These are phyloP conservation scores for Phortica okadai DNA, from an alignment of 2,888 invertebrate genomes.

Conservation along the genomic window DNA sequence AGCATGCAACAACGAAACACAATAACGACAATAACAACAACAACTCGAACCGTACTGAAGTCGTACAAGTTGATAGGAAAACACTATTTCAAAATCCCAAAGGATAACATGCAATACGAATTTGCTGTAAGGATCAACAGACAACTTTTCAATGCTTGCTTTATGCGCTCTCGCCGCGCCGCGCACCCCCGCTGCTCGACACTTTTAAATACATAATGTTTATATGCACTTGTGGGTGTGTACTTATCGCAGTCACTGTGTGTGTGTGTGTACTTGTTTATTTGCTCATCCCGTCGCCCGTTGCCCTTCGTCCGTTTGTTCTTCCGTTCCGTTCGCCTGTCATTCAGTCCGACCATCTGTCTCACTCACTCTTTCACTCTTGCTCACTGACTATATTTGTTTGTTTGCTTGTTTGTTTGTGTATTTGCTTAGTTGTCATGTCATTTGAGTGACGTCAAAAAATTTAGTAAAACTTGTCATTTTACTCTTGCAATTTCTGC, in stretches of 20 bases:
- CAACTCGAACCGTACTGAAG: neutral
- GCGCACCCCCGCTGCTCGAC: neutral
- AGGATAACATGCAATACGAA: slow-evolving; percentile 32
- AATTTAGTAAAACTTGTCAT: slow-evolving; percentile 19
- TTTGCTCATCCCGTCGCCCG: neutral
- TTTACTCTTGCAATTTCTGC: slow-evolving; percentile 1
- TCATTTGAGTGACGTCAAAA: slow-evolving; percentile 30
- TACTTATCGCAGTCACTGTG: slow-evolving; percentile 7
- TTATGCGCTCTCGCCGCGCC: neutral
- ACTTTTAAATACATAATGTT: slow-evolving; percentile 28
- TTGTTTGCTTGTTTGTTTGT: slow-evolving; percentile 25
- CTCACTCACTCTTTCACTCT: neutral
- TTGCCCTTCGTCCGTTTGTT: neutral
- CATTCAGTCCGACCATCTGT: neutral
- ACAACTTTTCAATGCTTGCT: slow-evolving; percentile 28
- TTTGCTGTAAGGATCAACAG: slow-evolving; percentile 30
- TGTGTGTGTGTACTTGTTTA: neutral
- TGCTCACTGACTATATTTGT: neutral
- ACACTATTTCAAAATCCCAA: slow-evolving; percentile 32
- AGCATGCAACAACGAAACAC: slow-evolving; percentile 3
- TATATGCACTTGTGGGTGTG: slow-evolving; percentile 29
- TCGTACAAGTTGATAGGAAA: slow-evolving; percentile 15
- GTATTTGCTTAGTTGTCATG: slow-evolving; percentile 29
- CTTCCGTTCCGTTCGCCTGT: neutral
- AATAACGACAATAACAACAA: neutral